phyloP scores from a whole-genome alignment of 2,113 vertebrate species.

The Bucco capensis region DNA sequence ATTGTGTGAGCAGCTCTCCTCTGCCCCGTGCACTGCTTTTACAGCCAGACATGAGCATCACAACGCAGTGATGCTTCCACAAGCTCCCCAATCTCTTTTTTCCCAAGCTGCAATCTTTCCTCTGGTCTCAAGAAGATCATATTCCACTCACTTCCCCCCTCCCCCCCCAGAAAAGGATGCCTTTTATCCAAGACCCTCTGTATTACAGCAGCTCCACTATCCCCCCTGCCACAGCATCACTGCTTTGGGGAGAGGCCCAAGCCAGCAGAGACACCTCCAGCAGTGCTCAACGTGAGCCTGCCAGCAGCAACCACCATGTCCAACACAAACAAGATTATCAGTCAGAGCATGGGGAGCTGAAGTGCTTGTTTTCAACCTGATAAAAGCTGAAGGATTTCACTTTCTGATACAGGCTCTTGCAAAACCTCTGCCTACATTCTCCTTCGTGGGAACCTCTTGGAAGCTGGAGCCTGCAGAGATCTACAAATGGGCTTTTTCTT shows the following conservation, averaged over 20 bases:
- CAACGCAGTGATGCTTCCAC: background rate
- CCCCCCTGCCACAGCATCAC: background rate
- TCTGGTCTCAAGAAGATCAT: background rate
- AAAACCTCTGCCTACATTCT: background rate
- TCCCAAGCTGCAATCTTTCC: background rate
- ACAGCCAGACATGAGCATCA: background rate
- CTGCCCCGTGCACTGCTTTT: background rate
- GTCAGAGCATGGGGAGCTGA: background rate
- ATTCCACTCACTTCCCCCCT: background rate
- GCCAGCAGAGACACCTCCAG: background rate
- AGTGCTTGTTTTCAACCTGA: background rate
- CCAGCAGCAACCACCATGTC: no score
- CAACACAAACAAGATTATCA: no score
- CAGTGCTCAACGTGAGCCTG: background rate
- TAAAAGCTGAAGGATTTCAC: rapidly evolving
- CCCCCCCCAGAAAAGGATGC: no score
- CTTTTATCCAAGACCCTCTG: background rate
- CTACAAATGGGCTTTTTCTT: background rate
- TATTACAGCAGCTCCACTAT: rapidly evolving
- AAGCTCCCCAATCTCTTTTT: background rate
- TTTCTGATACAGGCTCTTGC: background rate
- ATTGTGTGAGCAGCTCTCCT: rapidly evolving
- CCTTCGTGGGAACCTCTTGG: background rate
- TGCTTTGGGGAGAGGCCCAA: background rate
- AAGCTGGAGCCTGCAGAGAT: background rate